phyloP scores from a whole-genome alignment of 2,113 vertebrate genomes.

The Rattus norvegicus region DNA sequence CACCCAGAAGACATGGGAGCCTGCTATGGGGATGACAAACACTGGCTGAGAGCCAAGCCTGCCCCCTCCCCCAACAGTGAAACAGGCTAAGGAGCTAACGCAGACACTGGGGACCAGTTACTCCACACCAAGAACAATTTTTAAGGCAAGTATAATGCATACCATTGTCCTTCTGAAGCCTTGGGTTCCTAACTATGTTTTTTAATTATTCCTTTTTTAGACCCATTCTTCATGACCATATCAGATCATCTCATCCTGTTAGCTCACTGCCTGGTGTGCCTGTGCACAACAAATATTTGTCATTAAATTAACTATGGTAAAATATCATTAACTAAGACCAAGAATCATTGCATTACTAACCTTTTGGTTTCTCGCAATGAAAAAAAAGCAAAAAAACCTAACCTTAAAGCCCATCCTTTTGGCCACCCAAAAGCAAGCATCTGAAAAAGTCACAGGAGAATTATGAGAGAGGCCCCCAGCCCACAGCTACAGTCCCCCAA shows the following conservation, averaged over 20 bases:
- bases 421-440: not conserved
- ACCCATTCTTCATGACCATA: not conserved
- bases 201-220: constrained; percentile 44
- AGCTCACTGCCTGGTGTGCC: not conserved
- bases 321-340: not conserved
- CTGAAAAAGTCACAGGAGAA: not conserved
- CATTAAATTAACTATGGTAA: constrained; percentile 51
- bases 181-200: constrained; percentile 8
- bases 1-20: constrained; percentile 77
- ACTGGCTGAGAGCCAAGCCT: not conserved
- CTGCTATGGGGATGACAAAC: constrained; percentile 13
- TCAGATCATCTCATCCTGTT: not conserved
- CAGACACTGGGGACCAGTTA: not conserved
- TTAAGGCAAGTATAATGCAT: not conserved
- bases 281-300: constrained; percentile 54
- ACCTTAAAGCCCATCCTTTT: constrained; percentile 25
- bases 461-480: not conserved
- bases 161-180: not conserved
- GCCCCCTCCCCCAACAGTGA: not conserved
- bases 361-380: constrained; percentile 30
- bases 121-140: not conserved
- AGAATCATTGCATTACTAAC: not conserved
- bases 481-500: too few relatives aligned
- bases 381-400: constrained; percentile 3
- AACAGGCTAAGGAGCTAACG: not conserved